Percentiles rank a stretch among this genome's conserved stretches.
Conservation (phyloP, 2,113 vertebrate genomes). For the Poecile atricapillus region DNA sequence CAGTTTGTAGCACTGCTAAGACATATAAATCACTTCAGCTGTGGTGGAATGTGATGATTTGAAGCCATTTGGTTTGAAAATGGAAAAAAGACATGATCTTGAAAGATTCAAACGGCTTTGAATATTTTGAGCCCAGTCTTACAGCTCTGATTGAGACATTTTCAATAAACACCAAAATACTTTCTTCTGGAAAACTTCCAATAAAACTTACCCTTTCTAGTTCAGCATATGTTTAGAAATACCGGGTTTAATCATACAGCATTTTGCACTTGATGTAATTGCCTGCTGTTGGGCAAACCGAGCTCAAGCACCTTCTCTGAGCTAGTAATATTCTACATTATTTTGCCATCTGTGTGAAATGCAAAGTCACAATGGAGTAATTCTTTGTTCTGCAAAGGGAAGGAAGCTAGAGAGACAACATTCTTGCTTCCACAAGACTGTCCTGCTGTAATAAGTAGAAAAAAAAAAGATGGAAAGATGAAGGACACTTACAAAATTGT, state of each 20-base stretch:
- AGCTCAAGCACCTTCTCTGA: background rate
- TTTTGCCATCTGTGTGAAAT: background rate
- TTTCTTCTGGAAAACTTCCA: slow-evolving; percentile 17
- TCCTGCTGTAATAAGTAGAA: background rate
- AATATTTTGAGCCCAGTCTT: background rate
- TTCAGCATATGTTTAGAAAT: background rate
- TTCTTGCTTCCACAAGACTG: background rate
- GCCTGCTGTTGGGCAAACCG: background rate
- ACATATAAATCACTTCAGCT: slow-evolving; percentile 25
- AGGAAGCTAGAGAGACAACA: background rate
- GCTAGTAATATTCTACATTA: background rate
- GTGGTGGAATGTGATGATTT: background rate
- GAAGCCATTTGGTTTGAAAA: background rate
- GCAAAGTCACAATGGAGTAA: background rate
- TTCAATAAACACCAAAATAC: slow-evolving; percentile 6
- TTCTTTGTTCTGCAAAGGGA: background rate
- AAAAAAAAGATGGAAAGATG: background rate
- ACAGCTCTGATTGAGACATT: background rate
- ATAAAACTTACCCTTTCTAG: background rate
- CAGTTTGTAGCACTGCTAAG: background rate
- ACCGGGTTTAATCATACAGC: background rate
- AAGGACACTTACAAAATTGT: background rate
- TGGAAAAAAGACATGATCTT: background rate
- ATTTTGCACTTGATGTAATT: background rate
- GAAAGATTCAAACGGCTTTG: background rate